Conservation (phyloP, 2,888 invertebrate species). For the Linnaemya tessellans region DNA sequence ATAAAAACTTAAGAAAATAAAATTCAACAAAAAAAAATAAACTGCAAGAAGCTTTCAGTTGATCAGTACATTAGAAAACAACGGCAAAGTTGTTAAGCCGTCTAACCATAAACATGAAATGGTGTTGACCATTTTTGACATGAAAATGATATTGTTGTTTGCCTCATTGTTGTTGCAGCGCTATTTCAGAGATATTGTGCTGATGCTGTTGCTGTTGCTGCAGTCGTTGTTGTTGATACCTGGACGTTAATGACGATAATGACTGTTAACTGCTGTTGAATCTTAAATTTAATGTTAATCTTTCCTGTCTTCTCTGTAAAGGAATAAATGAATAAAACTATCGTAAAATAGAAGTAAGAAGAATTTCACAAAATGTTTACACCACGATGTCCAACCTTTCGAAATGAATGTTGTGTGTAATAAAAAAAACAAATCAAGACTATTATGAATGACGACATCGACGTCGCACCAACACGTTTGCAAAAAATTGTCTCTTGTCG, state of each 20-base stretch:
- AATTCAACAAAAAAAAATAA: background rate
- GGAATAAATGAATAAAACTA: constrained; percentile 47
- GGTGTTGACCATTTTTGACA: constrained; percentile 75
- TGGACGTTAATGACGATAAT: constrained; percentile 81
- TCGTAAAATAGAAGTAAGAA: background rate
- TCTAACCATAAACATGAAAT: constrained; percentile 62
- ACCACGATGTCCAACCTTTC: constrained; percentile 33
- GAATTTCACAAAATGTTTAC: background rate
- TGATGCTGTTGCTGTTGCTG: constrained; percentile 24
- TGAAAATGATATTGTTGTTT: constrained; percentile 78
- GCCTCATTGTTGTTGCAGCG: background rate
- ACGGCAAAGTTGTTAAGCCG: constrained; percentile 50
- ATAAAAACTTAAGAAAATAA: constrained; percentile 30
- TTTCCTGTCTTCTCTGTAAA: constrained; percentile 24
- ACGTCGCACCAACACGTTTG: too few relatives aligned
- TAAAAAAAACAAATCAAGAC: background rate
- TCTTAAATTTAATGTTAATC: constrained; percentile 68
- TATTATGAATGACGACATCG: too few relatives aligned
- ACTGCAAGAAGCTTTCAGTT: constrained; percentile 1
- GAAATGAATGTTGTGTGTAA: background rate
- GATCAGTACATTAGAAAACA: constrained; percentile 43
- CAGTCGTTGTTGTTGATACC: constrained; percentile 73
- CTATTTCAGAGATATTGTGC: background rate
- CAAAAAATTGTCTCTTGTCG: too few relatives aligned
- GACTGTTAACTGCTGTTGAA: constrained; percentile 77